phyloP scores from a whole-genome alignment of 2,888 invertebrate species.

The Allophyes oxyacanthae region DNA sequence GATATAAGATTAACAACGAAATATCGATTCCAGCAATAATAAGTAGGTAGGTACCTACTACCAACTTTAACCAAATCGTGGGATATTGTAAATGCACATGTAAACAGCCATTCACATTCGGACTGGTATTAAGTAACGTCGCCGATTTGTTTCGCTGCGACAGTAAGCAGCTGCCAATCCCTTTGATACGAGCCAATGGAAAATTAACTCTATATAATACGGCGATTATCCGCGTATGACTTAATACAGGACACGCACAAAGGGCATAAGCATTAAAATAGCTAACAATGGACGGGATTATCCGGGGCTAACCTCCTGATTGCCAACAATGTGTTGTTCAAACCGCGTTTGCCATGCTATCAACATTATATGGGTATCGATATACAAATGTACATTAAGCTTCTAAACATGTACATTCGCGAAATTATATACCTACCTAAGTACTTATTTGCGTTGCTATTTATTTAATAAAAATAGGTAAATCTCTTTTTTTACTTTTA shows the following conservation, averaged over 20 bases:
- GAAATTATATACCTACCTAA: conserved; percentile 10
- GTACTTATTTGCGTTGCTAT: not conserved
- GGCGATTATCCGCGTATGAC: conserved; percentile 88
- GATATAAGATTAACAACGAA: conserved; percentile 7
- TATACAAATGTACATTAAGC: conserved; percentile 19
- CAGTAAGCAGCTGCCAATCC: conserved; percentile 82
- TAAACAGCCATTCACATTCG: conserved; percentile 44
- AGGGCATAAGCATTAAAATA: conserved; percentile 87
- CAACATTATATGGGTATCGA: conserved; percentile 41
- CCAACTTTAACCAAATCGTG: conserved; percentile 34
- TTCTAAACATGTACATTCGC: conserved; percentile 5
- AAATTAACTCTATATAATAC: conserved; percentile 88
- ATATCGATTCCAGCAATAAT: conserved; percentile 34
- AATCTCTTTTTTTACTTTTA: not conserved
- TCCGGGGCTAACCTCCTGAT: conserved; percentile 79
- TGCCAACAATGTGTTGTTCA: conserved; percentile 73
- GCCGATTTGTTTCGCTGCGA: conserved; percentile 69
- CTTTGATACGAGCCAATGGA: conserved; percentile 76
- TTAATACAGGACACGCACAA: conserved; percentile 86
- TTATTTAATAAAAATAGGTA: conserved; percentile 1
- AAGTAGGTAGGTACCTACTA: conserved; percentile 18
- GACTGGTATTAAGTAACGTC: conserved; percentile 55
- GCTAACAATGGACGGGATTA: conserved; percentile 86
- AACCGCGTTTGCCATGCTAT: conserved; percentile 64
- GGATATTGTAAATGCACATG: conserved; percentile 40